These are phyloP conservation scores for Idaea aversata DNA, from an alignment of 2,888 invertebrate genomes.

Conservation along the genomic window DNA sequence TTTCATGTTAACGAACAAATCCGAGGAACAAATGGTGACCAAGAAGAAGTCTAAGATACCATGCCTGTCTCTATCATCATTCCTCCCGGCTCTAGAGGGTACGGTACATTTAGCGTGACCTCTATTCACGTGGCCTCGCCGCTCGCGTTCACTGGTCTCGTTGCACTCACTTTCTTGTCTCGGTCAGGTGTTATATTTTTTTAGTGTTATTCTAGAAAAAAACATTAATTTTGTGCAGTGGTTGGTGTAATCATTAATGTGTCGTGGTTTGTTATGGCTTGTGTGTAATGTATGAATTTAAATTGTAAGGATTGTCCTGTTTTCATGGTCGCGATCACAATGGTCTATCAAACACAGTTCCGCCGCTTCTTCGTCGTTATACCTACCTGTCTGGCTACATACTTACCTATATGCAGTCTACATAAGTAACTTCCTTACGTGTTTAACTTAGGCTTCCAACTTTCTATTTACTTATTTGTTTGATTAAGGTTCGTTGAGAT, in stretches of 20 bases:
- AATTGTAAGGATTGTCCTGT: conserved; percentile 20
- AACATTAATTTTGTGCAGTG: conserved; percentile 52
- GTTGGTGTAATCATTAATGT: conserved; percentile 10
- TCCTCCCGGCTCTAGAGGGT: conserved; percentile 76
- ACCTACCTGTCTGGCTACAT: neutral
- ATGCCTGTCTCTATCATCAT: conserved; percentile 71
- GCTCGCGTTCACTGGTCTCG: conserved; percentile 70
- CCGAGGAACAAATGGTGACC: conserved; percentile 70
- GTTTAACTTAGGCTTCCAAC: conserved; percentile 10
- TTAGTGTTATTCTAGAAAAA: conserved; percentile 55
- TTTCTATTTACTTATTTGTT: conserved; percentile 11
- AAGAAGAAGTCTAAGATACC: conserved; percentile 78
- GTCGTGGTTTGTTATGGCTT: neutral
- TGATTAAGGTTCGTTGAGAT: neutral
- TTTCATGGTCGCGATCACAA: conserved; percentile 26
- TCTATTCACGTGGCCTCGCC: conserved; percentile 65
- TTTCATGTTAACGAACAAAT: conserved; percentile 67
- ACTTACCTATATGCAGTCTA: conserved; percentile 13
- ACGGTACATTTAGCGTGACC: conserved; percentile 58
- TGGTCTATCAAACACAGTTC: conserved; percentile 7
- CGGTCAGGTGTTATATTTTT: conserved; percentile 72
- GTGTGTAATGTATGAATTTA: conserved; percentile 4
- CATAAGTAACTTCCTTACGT: conserved; percentile 8
- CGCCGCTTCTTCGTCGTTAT: conserved; percentile 20
- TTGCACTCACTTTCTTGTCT: conserved; percentile 77